phyloP scores from a whole-genome alignment of 2,113 vertebrate species.

The Tiliqua scincoides region DNA sequence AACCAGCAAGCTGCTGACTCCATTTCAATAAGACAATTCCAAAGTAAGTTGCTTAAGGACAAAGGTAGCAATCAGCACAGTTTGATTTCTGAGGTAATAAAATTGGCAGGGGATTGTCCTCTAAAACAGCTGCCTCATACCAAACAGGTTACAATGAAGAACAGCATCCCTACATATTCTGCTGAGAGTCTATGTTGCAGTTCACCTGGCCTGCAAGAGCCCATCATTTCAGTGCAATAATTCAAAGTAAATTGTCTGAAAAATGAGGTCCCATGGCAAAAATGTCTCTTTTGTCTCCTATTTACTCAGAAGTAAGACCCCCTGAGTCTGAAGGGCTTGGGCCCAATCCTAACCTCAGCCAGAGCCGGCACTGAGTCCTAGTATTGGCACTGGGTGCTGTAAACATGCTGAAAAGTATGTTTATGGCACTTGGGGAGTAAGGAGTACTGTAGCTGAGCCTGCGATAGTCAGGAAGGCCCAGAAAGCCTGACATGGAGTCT shows the following conservation, averaged over 20 bases:
- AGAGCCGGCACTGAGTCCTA: too few species aligned
- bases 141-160: background rate
- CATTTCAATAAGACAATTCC: conserved; percentile 7
- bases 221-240: background rate
- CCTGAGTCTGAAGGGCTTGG: too few species aligned
- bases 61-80: background rate
- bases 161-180: background rate
- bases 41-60: background rate
- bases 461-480: too few species aligned
- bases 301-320: background rate
- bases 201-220: background rate
- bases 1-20: background rate
- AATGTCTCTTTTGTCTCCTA: background rate
- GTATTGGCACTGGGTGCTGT: too few species aligned
- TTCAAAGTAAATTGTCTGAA: background rate
- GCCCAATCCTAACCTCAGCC: too few species aligned
- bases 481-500: too few species aligned
- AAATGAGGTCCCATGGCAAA: background rate
- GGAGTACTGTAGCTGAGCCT: too few species aligned
- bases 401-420: too few species aligned
- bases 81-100: background rate
- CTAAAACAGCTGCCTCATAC: background rate
- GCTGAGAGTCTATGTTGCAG: background rate
- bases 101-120: background rate
- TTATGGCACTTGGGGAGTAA: too few species aligned